Conservation (phyloP, 2,113 vertebrate genomes). For the Halichoerus grypus region DNA sequence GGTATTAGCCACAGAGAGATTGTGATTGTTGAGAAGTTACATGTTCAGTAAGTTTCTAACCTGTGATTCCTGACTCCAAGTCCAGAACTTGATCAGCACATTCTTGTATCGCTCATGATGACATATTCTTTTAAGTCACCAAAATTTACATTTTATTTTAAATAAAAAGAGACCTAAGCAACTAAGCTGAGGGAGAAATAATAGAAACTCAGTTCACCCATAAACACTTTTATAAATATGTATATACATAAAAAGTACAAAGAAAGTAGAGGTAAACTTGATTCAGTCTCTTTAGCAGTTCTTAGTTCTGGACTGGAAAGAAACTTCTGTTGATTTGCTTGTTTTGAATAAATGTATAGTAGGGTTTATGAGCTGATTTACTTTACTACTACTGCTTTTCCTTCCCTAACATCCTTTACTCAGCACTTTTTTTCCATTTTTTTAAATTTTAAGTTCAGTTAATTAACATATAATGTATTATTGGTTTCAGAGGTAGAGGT, state of each 20-base stretch:
- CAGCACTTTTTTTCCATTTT: background rate
- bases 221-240: constrained; percentile 7
- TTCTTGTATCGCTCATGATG: background rate
- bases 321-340: background rate
- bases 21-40: background rate
- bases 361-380: background rate
- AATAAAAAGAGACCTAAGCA: background rate
- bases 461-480: background rate
- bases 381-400: background rate
- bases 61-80: background rate
- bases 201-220: background rate
- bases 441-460: background rate
- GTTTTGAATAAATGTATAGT: background rate
- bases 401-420: background rate
- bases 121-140: background rate
- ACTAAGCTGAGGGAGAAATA: background rate
- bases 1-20: background rate
- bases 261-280: background rate
- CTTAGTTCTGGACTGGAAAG: background rate
- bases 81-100: background rate
- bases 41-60: background rate
- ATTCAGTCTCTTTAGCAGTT: background rate
- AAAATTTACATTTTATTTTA: constrained; percentile 27
- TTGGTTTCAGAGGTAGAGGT: background rate
- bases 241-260: background rate